Percentiles rank a stretch among this genome's conserved stretches.
phyloP scores from a whole-genome alignment of 2,113 vertebrate genomes.

The Macaca mulatta region DNA sequence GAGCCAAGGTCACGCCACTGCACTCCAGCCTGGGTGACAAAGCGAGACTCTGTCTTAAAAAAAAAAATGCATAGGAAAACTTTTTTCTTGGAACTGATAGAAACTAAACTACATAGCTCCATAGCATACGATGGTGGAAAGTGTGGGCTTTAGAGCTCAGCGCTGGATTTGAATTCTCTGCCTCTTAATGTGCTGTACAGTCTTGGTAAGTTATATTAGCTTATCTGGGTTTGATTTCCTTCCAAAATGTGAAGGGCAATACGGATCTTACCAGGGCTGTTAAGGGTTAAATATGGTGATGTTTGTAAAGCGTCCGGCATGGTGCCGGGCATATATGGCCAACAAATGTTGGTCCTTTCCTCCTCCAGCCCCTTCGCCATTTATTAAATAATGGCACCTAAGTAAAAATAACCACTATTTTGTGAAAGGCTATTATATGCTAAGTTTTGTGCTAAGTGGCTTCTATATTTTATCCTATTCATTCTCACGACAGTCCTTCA shows the following conservation, averaged over 20 bases:
- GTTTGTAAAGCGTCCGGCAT: background rate
- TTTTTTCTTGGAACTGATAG: background rate
- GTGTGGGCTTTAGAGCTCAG: no score
- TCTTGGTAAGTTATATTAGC: background rate
- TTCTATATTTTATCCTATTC: background rate
- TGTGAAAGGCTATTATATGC: background rate
- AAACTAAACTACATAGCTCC: background rate
- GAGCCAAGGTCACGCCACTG: no score
- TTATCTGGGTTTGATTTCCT: slow-evolving; percentile 16
- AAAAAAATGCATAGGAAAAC: background rate
- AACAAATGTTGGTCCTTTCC: background rate
- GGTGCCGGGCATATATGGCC: background rate
- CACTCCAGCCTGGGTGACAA: no score
- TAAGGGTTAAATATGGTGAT: background rate
- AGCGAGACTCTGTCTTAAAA: no score
- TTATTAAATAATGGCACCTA: background rate
- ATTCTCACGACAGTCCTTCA: background rate
- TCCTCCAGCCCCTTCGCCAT: background rate
- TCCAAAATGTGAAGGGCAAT: background rate
- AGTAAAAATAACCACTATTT: background rate
- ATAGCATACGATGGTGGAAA: background rate
- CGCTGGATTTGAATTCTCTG: background rate
- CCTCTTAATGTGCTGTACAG: background rate
- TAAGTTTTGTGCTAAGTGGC: background rate
- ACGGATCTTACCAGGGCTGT: background rate